Base-by-base conservation (phyloP, 2,113 vertebrate species). In the Centropristis striata region DNA sequence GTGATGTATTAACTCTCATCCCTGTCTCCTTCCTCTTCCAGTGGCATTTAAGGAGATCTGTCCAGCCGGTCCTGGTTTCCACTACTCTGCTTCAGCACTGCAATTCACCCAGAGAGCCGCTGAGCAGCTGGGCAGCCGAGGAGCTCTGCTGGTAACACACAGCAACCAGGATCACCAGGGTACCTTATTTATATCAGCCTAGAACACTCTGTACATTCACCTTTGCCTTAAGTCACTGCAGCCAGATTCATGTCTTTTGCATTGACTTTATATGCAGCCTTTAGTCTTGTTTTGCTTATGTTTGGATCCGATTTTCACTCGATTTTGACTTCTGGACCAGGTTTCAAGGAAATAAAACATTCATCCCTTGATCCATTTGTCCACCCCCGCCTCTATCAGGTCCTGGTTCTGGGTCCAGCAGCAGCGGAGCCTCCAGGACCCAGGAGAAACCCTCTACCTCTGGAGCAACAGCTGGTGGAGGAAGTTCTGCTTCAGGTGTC, bases 11-110 rank as follows among this genome's bases (percentile, higher is more conserved):
- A 8, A 49, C 47, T n/a, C 47, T 20, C 13, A 5, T 14, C 12
- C 13, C 8, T 9, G 5, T 18, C 47, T n/a, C 5, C 42, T 9
- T 18, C 44, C 36, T 47, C 44, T 37, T 49, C 6, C 79, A 99
- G 98, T 93, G 80, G 95, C 93, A 54, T 99, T 99, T 91, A 96
- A 95, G 90, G 97, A 99, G 87, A 98, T 97, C 91, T 99, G 98
- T 74, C 98, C 98, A 0, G 98, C 98, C 0, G 98, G 98, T 27
- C 97, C 97, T 0, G 98, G 98, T 4, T 99, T 98, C 36, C 97
- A 98, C 51, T 99, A 99, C 86, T 98, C 97, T 0, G 95, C 96
- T 54, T 96, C 96, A 5, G 94, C 96, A 23, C 88, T 97, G 46
- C 95, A 95, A 63, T 93, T 96, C 80, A 96, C 90, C 83, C 96